A percentile compares a stretch with the other conserved stretches of the same genome.
phyloP scores from a whole-genome alignment of 2,797 vertebrate species.

The Semaprochilodus insignis region DNA sequence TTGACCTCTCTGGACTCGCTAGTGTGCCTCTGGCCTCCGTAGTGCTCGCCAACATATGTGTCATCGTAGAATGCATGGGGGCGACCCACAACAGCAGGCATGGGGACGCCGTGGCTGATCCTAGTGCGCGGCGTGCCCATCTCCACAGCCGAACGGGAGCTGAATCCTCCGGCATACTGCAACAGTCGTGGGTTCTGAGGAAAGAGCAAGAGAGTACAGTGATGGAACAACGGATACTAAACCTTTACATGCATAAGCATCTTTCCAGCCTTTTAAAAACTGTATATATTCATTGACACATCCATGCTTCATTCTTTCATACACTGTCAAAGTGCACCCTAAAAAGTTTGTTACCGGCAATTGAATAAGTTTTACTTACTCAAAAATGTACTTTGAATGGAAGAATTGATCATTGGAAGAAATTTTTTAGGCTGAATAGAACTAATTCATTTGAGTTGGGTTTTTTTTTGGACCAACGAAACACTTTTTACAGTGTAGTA shows the following conservation, averaged over 20 bases:
- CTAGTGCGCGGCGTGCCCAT: constrained; percentile 71
- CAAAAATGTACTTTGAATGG: too few relatives aligned
- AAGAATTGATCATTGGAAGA: too few relatives aligned
- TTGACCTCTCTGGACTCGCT: constrained; percentile 67
- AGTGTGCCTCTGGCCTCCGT: constrained; percentile 63
- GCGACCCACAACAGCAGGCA: constrained; percentile 35
- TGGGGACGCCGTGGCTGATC: constrained; percentile 65
- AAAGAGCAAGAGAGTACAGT: constrained; percentile 20
- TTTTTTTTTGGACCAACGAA: too few relatives aligned
- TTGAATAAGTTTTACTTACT: too few relatives aligned
- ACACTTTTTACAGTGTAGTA: too few relatives aligned
- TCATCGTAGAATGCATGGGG: constrained; percentile 53
- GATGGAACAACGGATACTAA: not conserved
- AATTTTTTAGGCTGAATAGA: too few relatives aligned
- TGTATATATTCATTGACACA: not conserved
- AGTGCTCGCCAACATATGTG: constrained; percentile 56
- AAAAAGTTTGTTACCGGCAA: too few relatives aligned
- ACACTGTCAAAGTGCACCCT: too few relatives aligned
- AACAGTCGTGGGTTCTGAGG: constrained; percentile 74
- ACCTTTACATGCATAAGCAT: too few relatives aligned
- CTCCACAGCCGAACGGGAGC: constrained; percentile 87
- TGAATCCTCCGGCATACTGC: constrained; percentile 78
- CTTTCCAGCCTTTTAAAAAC: not conserved
- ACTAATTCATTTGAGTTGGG: too few relatives aligned
- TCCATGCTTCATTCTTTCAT: not conserved